Base-by-base conservation (phyloP, 2,888 invertebrate genomes). In the Chloromyia formosa region DNA sequence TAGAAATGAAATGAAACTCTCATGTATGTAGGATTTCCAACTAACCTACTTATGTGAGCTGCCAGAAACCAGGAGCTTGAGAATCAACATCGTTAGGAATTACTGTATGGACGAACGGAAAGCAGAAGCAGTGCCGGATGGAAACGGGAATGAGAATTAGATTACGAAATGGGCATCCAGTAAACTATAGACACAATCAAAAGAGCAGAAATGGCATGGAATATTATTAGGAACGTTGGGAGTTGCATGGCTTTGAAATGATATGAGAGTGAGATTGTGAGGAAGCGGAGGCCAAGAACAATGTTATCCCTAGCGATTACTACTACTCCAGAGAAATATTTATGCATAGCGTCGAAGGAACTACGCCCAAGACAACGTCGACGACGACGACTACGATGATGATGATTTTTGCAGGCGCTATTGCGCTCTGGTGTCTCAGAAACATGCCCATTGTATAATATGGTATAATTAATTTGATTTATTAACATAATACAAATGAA, bases 401-500 rank as follows among this genome's bases (percentile, higher is more conserved):
- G 14, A 49, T n/a, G 49, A 49, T 10, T 49, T 49, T 49, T 49
- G 49, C 58, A 35, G 27, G n/a, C n/a, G n/a, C 42, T 10, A 49
- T 12, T 1, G 12, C 49, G 10, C 12, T 42, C n/a, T 5, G 40
- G 14, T 54, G 27, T 68, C 69, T 69, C 16, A 22, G 54, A 27
- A 53, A 23, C 64, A 64, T 64, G 64, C 42, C 49, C 54, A 56
- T 68, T 53, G 68, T 69, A 69, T 69, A 69, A 54, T 69, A 56
- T 69, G 69, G 69, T 54, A 53, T 69, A 69, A 69, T 69, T 69
- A 69, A 69, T 69, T 69, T 69, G 69, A 69, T 69, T 69, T 69
- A 69, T 69, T 69, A 69, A 54, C 69, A 56, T 56, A 69, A 69
- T 69, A 54, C 56, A 40, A 69, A 69, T 69, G 69, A 54, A 69